Base-by-base conservation (phyloP, 2,888 invertebrate species). In the Lepeophtheirus nordmannii region DNA sequence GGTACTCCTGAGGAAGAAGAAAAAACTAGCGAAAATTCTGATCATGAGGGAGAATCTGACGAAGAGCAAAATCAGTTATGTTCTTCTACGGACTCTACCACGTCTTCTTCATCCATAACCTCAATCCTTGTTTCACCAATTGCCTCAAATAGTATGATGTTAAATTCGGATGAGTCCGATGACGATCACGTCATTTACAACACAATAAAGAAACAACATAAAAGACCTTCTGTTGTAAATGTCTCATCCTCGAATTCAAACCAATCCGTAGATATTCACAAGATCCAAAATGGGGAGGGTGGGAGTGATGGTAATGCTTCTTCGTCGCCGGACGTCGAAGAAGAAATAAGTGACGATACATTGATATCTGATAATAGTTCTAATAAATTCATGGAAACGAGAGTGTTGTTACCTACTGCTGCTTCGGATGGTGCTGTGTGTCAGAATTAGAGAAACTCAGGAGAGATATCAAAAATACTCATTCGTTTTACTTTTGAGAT, bases 281-380 rank as follows among this genome's bases (percentile, higher is more conserved):
- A 30, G 30, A 30, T 30, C 30, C n/a, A 2, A 46, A 17, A 17
- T 46, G 53, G 53, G n/a, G 53, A 17, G n/a, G 53, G 53, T 14
- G 53, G 53, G 17, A 46, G 53, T 46, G 53, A 46, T 46, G 53
- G 53, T n/a, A 46, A 46, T 17, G 53, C 53, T 17, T 46, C 53
- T 46, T 46, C 53, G n/a, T 46, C 53, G n/a, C 53, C 53, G n/a
- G 53, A 46, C 53, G 53, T 46, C n/a, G 53, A 46, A 46, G 53
- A 46, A 14, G 17, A 46, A 14, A 46, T 46, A 46, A 14, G 17
- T 46, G 53, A 46, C 17, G 53, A 17, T 30, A 30, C 30, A 30
- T 5, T 30, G 7, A 30, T 30, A 30, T 30, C 30, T 30, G 30
- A 30, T 30, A 30, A 30, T 30, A 30, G 30, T 30, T 30, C 30